Evolutionary conservation across 2,888 invertebrate genomes (phyloP), one percentile per base, ranked within the genome.

Genomic region (Aquatica leii): DNA sequence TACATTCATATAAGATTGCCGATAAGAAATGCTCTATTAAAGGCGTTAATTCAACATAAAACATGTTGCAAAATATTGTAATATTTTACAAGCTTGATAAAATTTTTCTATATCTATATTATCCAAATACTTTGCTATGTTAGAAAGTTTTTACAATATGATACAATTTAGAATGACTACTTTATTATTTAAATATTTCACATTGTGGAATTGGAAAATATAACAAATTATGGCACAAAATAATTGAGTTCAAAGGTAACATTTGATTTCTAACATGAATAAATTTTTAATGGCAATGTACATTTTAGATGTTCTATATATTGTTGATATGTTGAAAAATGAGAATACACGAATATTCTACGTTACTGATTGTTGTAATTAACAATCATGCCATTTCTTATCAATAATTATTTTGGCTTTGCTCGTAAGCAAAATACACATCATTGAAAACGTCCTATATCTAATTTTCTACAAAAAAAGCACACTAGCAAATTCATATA

Each of bases 401-500:
- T 3, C 37, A 37, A 37, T 37, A 37, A 2, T 37, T 37, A 37
- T 37, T 37, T 37, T 37, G 37, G 14, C 37, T 37, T 37, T 37
- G 8, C 17, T 8, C 43, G 12, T 52, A 59, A 63, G 59, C 54
- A 58, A 58, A 58, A 54, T 41, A 59, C 53, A 63, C 48, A 37
- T 37, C 17, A 43, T 40, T 37, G 41, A 64, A 24, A 54, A 55
- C 37, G 59, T 52, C 51, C 53, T 50, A 55, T 59, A 4, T 24
- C 24, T 24, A 24, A 24, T 24, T 6, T 24, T 58, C 60, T 60
- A 60, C 56, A 65, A 65, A 64, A 63, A 60, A 65, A 54, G 52
- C 54, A 57, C 57, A 62, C 59, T 62, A 64, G 64, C 64, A 59
- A 50, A 55, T 65, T 60, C 37, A 12, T 60, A 61, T 52, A 65